Conservation (phyloP, 2,888 invertebrate species). For the Campoletis raptor region DNA sequence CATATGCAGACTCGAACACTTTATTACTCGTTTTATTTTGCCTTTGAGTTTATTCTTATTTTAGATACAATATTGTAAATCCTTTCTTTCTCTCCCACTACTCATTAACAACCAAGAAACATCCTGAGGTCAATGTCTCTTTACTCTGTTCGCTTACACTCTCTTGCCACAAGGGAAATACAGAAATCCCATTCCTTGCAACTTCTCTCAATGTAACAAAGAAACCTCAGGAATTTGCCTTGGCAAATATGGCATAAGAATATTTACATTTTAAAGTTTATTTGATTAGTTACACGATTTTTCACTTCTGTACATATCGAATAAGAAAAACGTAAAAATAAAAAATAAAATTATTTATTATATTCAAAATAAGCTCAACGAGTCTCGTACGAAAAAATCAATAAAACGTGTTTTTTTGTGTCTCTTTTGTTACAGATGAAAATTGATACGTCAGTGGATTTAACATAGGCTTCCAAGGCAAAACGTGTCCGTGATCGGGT, state of each 20-base stretch:
- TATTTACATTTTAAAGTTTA: neutral
- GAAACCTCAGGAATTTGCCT: neutral
- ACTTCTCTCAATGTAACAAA: neutral
- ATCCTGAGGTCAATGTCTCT: conserved; percentile 62
- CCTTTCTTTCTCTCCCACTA: conserved; percentile 24
- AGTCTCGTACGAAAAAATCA: neutral
- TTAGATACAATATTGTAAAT: conserved; percentile 40
- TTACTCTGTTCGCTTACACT: neutral
- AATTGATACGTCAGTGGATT: conserved; percentile 82
- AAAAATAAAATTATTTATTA: neutral
- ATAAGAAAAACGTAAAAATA: neutral
- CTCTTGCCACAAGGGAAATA: neutral
- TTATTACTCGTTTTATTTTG: conserved; percentile 31
- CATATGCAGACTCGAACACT: conserved; percentile 38
- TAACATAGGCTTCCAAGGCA: conserved; percentile 77
- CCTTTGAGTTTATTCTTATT: conserved; percentile 39
- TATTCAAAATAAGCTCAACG: neutral
- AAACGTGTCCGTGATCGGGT: conserved; percentile 47
- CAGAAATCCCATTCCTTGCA: neutral
- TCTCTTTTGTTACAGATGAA: conserved; percentile 80
- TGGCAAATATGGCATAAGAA: neutral
- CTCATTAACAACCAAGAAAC: conserved; percentile 40
- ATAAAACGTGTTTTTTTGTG: neutral
- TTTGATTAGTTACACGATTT: neutral
- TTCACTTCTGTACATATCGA: neutral